Percentiles rank a stretch among this genome's conserved stretches.
Evolutionary conservation across 1,140 invertebrate genomes (phyloP).

Genomic region (Aphelinus atriplicis): DNA sequence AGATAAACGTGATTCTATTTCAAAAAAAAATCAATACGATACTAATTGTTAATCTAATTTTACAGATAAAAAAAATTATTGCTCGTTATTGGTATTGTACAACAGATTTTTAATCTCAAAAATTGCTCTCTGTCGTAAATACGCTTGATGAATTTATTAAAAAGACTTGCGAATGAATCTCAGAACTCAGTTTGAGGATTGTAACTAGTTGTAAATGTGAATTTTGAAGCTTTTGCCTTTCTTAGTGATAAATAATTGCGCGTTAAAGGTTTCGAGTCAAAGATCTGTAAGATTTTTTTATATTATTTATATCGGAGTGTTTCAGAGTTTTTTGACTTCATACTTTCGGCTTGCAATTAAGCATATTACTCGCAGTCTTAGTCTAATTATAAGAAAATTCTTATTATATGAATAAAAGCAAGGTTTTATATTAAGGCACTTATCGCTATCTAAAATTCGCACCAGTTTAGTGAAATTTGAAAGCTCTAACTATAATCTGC

Average conservation of each 20-base stretch:
- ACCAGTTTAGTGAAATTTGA: slow-evolving; percentile 11
- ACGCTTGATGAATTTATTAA: slow-evolving; percentile 28
- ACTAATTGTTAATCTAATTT: slow-evolving; percentile 21
- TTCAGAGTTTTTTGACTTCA: slow-evolving; percentile 2
- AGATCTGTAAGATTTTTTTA: slow-evolving; percentile 27
- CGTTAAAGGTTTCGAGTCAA: slow-evolving; percentile 6
- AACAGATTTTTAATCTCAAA: slow-evolving; percentile 20
- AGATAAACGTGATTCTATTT: neutral
- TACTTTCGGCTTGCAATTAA: neutral
- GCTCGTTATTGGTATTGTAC: slow-evolving; percentile 18
- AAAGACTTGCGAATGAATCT: slow-evolving; percentile 21
- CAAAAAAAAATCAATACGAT: slow-evolving; percentile 14
- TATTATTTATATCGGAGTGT: neutral
- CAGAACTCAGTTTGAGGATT: slow-evolving; percentile 9
- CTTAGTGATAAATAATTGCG: neutral
- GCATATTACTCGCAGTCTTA: neutral
- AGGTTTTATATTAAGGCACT: too few species aligned
- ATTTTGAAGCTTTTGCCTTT: slow-evolving; percentile 7
- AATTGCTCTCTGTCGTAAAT: slow-evolving; percentile 25
- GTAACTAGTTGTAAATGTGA: slow-evolving; percentile 32
- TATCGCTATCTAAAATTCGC: neutral
- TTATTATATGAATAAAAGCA: neutral
- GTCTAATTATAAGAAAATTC: slow-evolving; percentile 4
- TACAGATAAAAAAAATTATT: slow-evolving; percentile 14
- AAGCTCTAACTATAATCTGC: slow-evolving; percentile 7